Evolutionary conservation across 2,113 vertebrate species (phyloP), one percentile per base, ranked within the genome.

Genomic region (rabbit (Oryctolagus cuniculus)): DNA sequence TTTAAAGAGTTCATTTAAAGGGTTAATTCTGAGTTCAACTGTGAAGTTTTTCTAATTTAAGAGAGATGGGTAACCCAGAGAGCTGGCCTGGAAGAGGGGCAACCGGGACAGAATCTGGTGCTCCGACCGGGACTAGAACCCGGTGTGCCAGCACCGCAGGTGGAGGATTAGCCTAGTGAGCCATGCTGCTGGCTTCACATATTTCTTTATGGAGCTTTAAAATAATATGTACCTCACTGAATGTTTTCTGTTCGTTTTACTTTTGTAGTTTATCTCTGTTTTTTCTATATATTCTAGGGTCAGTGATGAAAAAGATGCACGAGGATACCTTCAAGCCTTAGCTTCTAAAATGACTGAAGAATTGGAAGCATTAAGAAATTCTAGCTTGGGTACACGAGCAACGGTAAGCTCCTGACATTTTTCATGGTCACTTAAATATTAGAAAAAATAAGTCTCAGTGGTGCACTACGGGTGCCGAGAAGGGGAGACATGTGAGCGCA

Each of bases 291-390:
- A 79, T 96, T 73, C 38, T 96, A 99, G 99, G 99, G 99, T 99
- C 96, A 99, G 99, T 17, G 99, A 99, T 98, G 99, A 99, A 97
- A 99, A 99, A 96, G 99, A 99, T 96, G 99, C 99, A 34, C 98
- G 99, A 53, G 99, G 99, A 4, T 99, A 99, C 96, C 99, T 99
- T 89, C 99, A 99, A 97, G 99, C 99, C 74, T 98, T 99, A 97
- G 99, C 99, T 93, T 99, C 99, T 36, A 99, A 99, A 98, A 99
- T 99, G 99, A 99, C 99, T 0, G 99, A 99, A 95, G 99, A 99
- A 97, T 97, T 99, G 96, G 99, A 99, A 92, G 99, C 99, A 24
- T 97, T 99, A 96, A 99, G 99, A 91, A 99, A 99, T 98, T 99
- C 99, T 98, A 99, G 99, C 96, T 98, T 99, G 96, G 99, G 99